These are phyloP conservation scores for Saccostrea cuccullata DNA, from an alignment of 1,140 invertebrate genomes.

Conservation along the genomic window DNA sequence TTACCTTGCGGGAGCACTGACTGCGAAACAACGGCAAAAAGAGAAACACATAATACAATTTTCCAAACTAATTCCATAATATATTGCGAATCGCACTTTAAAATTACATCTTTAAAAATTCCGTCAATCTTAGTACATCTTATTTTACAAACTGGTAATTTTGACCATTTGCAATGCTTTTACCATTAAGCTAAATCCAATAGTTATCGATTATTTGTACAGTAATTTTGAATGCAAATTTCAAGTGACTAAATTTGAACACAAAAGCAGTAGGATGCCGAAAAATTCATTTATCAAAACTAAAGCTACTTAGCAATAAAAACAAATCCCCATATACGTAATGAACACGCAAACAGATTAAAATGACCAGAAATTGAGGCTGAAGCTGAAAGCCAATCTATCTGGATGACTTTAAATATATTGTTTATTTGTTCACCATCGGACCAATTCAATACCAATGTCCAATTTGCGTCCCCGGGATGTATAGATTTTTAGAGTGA, in stretches of 20 bases:
- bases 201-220: not conserved
- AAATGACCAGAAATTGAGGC: not conserved
- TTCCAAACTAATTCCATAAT: no score
- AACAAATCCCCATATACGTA: not conserved
- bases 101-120: no score
- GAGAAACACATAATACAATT: no score
- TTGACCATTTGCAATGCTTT: not conserved
- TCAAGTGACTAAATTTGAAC: not conserved
- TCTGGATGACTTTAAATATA: not conserved
- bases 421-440: not conserved
- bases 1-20: no score
- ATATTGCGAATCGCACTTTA: no score
- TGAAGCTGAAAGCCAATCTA: not conserved
- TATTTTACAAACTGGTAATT: not conserved
- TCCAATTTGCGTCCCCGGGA: not conserved
- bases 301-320: conserved; percentile 1
- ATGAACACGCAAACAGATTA: not conserved
- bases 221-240: not conserved
- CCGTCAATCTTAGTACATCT: not conserved
- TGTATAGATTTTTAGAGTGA: not conserved
- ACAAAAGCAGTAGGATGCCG: not conserved
- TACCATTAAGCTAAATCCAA: not conserved
- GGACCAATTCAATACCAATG: not conserved
- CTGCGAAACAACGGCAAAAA: no score
- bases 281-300: conserved; percentile 26